Base-by-base conservation (phyloP, 2,113 vertebrate species). In the Brevimyrus niger region DNA sequence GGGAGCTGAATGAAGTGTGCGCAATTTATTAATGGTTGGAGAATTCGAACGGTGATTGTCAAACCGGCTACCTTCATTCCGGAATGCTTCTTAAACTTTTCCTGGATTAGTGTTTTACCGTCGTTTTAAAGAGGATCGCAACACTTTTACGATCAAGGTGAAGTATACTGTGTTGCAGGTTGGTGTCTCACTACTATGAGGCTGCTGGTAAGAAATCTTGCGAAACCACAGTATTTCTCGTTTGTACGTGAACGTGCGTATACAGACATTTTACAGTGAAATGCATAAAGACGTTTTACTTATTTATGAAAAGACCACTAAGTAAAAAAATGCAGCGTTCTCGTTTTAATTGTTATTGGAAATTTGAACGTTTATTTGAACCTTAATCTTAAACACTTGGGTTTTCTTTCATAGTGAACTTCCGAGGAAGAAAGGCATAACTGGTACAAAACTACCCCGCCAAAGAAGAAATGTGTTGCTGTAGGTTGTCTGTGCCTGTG, bases 401-500 rank as follows among this genome's bases (percentile, higher is more conserved):
- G 89, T 46, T 90, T 86, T 90, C 47, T 91, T 88, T 88, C 27
- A 23, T 21, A 88, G 44, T 44, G 93, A 92, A 90, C 73, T 86
- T 88, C 90, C 55, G 90, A 86, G 85, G 89, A 90, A 91, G 90
- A 89, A 88, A 50, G 89, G 89, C 92, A 90, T 89, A 89, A 19
- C 17, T 53, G 82, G 88, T 89, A 90, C 48, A 58, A 35, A 55
- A 9, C 27, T 82, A 31, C 42, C 7, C n/a, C 23, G 92, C 88
- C 89, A 94, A 94, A 94, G 92, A 90, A 88, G 87, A 86, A 87
- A 50, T 80, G 73, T 88, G 88, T 90, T 90, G 88, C 86, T 55
- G 83, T 88, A 35, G 87, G 69, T 61, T 76, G 87, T 46, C 88
- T 58, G 87, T 90, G 89, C 76, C 90, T 91, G 90, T 51, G 85